These are phyloP conservation scores for Tachyglossus aculeatus DNA, from an alignment of 2,797 vertebrate genomes.

Conservation along the genomic window DNA sequence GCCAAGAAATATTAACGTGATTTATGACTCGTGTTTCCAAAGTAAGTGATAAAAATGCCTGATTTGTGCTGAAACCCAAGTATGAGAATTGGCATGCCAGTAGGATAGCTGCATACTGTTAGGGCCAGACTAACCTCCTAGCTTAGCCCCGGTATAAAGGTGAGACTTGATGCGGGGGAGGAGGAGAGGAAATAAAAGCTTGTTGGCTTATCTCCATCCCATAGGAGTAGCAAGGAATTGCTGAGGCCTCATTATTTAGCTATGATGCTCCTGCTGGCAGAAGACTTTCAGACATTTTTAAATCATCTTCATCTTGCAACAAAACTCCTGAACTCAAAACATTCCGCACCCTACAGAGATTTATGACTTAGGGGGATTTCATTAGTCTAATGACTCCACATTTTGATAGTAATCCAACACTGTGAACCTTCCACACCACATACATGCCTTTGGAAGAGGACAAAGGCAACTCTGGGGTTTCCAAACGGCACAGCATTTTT, in stretches of 20 bases:
- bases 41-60: not conserved
- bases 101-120: not conserved
- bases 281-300: not conserved
- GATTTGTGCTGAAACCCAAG: not conserved
- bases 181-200: not conserved
- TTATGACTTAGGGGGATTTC: not conserved
- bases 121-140: no score
- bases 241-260: not conserved
- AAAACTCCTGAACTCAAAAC: not conserved
- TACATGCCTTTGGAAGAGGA: not conserved
- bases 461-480: not conserved
- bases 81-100: fast-evolving
- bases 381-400: not conserved
- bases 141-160: no score
- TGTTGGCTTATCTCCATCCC: not conserved
- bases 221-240: not conserved
- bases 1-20: not conserved
- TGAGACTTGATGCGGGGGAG: not conserved
- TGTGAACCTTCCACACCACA: not conserved
- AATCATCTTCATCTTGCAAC: not conserved
- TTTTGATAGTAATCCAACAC: not conserved
- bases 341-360: not conserved
- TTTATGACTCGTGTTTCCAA: not conserved
- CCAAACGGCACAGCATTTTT: not conserved
- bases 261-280: not conserved